These are phyloP conservation scores for Corticium candelabrum DNA, from an alignment of 37 sponge, comb jelly and placozoan genomes.

Conservation along the genomic window DNA sequence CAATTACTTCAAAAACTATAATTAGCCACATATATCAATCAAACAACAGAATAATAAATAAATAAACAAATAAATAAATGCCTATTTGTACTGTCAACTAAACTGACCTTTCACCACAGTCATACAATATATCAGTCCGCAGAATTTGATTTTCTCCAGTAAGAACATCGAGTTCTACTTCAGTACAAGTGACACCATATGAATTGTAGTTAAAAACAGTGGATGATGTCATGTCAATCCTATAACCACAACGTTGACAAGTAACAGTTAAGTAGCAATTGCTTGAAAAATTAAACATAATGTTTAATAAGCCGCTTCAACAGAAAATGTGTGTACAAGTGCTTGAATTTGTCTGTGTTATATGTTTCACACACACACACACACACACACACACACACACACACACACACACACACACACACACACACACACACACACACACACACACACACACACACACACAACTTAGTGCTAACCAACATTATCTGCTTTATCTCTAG, in stretches of 20 bases:
- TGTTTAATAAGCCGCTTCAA: no score
- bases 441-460: conserved; percentile 5
- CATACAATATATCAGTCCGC: conserved; percentile 67
- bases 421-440: conserved; percentile 5
- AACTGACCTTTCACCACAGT: conserved; percentile 64
- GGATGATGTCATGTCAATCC: conserved; percentile 1
- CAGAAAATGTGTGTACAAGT: no score
- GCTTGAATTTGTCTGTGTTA: neutral
- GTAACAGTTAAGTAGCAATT: no score
- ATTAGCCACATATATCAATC: no score
- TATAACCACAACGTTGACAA: no score
- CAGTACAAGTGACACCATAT: conserved; percentile 47
- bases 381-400: neutral
- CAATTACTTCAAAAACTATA: no score
- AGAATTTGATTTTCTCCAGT: conserved; percentile 56
- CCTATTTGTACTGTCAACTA: neutral
- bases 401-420: conserved; percentile 5
- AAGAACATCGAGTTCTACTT: conserved; percentile 66
- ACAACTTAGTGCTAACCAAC: no score
- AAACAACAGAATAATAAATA: neutral
- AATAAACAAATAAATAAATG: neutral
- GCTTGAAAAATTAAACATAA: no score
- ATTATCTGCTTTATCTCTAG: no score
- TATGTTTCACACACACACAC: neutral
- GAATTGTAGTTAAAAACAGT: conserved; percentile 26